These are phyloP conservation scores for Epistrophe eligans DNA, from an alignment of 2,888 invertebrate species.

Conservation along the genomic window DNA sequence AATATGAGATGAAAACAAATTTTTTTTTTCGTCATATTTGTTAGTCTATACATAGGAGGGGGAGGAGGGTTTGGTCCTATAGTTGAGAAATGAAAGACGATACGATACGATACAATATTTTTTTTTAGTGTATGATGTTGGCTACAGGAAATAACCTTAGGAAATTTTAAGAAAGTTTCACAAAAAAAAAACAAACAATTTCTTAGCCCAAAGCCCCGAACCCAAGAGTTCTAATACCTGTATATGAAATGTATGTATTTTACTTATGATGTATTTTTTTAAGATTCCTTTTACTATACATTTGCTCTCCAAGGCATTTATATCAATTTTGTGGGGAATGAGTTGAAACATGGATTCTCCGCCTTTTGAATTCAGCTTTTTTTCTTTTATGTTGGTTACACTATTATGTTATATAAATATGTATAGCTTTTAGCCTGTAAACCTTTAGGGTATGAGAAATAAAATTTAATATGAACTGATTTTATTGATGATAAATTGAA, in stretches of 20 bases:
- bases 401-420: not conserved
- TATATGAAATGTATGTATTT: not conserved
- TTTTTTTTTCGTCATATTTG: constrained; percentile 16
- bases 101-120: constrained; percentile 14
- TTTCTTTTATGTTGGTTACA: not conserved
- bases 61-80: not conserved
- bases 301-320: constrained; percentile 23
- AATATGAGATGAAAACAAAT: constrained; percentile 55
- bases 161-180: constrained; percentile 22
- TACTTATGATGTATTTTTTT: not conserved
- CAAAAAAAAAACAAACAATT: constrained; percentile 14
- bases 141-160: constrained; percentile 48
- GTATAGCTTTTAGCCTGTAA: not conserved
- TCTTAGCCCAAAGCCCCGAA: constrained; percentile 16
- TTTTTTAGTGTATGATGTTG: constrained; percentile 1
- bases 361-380: constrained; percentile 15
- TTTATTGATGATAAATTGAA: constrained; percentile 34
- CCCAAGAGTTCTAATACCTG: not conserved
- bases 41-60: not conserved
- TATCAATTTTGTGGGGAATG: constrained; percentile 8
- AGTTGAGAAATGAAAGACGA: constrained; percentile 54
- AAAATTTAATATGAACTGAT: constrained; percentile 23
- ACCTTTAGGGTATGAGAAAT: not conserved
- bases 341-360: not conserved
- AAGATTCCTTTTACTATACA: not conserved